A percentile compares a stretch with the other conserved stretches of the same genome.
These are phyloP conservation scores for Heteronetta atricapilla DNA, from an alignment of 2,113 vertebrate genomes.

Conservation along the genomic window DNA sequence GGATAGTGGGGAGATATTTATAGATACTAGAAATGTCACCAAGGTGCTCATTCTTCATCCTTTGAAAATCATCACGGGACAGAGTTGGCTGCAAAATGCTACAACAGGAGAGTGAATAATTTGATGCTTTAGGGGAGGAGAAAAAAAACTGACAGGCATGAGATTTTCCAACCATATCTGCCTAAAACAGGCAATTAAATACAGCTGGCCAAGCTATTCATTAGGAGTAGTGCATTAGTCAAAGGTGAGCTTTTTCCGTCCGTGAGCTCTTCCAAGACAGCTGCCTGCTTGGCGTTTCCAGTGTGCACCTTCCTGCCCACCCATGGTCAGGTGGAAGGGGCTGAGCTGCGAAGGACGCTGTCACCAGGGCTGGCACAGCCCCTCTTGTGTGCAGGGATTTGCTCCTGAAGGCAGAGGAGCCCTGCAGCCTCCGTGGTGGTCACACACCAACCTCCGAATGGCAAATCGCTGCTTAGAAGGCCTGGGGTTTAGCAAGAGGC, in stretches of 20 bases:
- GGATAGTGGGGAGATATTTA: slow-evolving; percentile 55
- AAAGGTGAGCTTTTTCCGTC: background rate
- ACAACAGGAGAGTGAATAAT: slow-evolving; percentile 3
- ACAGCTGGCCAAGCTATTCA: background rate
- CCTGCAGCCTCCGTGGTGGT: no score
- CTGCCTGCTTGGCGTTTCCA: background rate
- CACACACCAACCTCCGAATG: background rate
- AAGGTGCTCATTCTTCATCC: slow-evolving; percentile 50
- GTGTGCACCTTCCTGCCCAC: background rate
- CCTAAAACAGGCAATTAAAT: slow-evolving; percentile 8
- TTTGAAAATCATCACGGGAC: slow-evolving; percentile 49
- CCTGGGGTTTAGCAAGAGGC: background rate
- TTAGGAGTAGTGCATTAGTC: background rate
- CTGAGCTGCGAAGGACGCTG: fast-evolving
- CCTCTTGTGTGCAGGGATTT: background rate
- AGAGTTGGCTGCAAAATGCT: slow-evolving; percentile 33
- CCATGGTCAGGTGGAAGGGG: background rate
- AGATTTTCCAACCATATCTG: slow-evolving; percentile 6
- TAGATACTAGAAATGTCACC: slow-evolving; percentile 63
- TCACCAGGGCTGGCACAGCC: background rate
- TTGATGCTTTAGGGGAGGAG: background rate
- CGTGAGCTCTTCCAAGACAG: background rate
- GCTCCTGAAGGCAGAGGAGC: background rate
- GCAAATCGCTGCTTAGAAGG: background rate
- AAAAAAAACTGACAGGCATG: background rate